Evolutionary conservation across 1,140 invertebrate species (phyloP).

Genomic region (Catajapyx aquilonaris): DNA sequence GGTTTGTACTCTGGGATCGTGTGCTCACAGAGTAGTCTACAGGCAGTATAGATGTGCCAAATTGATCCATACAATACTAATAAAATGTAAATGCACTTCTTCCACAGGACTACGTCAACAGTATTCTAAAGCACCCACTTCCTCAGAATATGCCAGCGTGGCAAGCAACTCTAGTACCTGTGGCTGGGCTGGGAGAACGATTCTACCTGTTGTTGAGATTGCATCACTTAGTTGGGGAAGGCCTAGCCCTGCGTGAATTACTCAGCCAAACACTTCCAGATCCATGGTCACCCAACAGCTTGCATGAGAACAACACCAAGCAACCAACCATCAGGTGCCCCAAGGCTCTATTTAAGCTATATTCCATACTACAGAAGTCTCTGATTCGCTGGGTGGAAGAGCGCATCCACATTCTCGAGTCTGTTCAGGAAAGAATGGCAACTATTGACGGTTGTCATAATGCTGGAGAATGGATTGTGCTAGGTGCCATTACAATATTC

Average conservation of each 20-base stretch:
- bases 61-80: too few species aligned
- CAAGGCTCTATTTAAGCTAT: background rate
- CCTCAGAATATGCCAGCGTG: slow-evolving; percentile 43
- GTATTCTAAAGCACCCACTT: slow-evolving; percentile 47
- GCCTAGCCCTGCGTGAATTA: background rate
- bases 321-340: background rate
- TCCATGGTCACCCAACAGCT: background rate
- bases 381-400: too few species aligned
- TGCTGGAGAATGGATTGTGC: too few species aligned
- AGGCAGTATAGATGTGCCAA: too few species aligned
- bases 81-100: too few species aligned
- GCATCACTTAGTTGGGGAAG: slow-evolving; percentile 34
- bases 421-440: too few species aligned
- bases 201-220: slow-evolving; percentile 50
- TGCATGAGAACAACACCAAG: background rate
- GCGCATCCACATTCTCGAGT: too few species aligned
- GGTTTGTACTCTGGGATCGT: too few species aligned
- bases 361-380: too few species aligned
- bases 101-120: slow-evolving; percentile 48
- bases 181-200: slow-evolving; percentile 26
- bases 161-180: slow-evolving; percentile 54
- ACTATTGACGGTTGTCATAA: too few species aligned
- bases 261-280: background rate
- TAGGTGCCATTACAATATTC: too few species aligned
- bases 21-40: too few species aligned